phyloP scores from a whole-genome alignment of 1,140 invertebrate genomes.

The Megalopta genalis region DNA sequence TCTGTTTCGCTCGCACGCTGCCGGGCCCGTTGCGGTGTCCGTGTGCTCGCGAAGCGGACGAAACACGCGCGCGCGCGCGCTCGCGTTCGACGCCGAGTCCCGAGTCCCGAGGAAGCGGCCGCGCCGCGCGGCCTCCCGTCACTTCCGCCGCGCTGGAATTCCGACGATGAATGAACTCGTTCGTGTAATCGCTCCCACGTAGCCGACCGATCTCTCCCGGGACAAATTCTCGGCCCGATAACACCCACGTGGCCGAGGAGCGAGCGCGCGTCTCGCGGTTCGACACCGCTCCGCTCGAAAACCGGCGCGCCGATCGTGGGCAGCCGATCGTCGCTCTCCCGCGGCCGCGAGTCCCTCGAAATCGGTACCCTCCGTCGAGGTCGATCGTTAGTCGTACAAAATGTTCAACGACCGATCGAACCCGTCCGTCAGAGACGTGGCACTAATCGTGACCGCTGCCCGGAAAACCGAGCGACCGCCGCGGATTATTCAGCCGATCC shows the following conservation, averaged over 20 bases:
- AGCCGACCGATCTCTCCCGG: constrained; percentile 42
- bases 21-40: no score
- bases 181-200: constrained; percentile 56
- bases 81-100: constrained; percentile 9
- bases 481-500: neutral
- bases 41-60: no score
- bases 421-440: constrained; percentile 16
- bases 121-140: constrained; percentile 25
- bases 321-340: no score
- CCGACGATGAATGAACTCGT: constrained; percentile 59
- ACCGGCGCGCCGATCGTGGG: neutral
- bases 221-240: constrained; percentile 51
- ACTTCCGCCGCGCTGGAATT: constrained; percentile 60
- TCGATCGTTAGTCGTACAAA: constrained; percentile 30
- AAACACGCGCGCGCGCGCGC: no score
- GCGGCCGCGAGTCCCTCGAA: no score
- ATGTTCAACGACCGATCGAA: constrained; percentile 38
- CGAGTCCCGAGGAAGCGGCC: constrained; percentile 39
- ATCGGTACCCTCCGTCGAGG: no score
- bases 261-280: no score
- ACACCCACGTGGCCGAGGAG: constrained; percentile 60
- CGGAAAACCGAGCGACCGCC: neutral
- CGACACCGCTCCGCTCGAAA: no score
- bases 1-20: neutral
- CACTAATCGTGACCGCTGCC: constrained; percentile 19